Evolutionary conservation across 2,113 vertebrate species (phyloP), one percentile per base, ranked within the genome.

Genomic region (Gopherus evgoodei): DNA sequence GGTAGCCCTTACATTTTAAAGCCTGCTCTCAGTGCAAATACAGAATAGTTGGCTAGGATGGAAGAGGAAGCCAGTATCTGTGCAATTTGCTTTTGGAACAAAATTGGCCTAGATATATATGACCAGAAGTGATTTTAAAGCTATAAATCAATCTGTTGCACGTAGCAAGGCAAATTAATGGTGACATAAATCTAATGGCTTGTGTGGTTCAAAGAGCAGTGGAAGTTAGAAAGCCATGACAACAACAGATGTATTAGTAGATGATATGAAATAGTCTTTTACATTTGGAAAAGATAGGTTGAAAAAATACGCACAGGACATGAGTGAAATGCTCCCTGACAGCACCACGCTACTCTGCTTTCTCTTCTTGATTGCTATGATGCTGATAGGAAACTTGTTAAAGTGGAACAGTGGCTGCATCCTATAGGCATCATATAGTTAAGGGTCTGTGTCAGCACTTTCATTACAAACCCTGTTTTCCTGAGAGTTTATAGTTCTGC

Each of bases 351-450:
- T 88, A 91, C 89, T 96, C 89, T 80, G 35, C 19, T 95, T 97
- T 97, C 92, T 91, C n/a, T 88, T 96, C 94, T 97, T 97, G 65
- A 90, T 96, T 94, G 78, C 52, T 91, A 35, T 69, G 89, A 86
- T 93, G 79, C 59, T 90, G 76, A 31, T 49, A 86, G 59, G 54
- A 92, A 54, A 84, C 88, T 83, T 88, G 81, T 91, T 89, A 90
- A 81, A 83, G 44, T 38, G 83, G 85, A 95, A 62, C 44, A 94
- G 75, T 53, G 93, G 59, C n/a, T 84, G 72, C 53, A 90, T 95
- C 93, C 94, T 92, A 38, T 95, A 95, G 27, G 62, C 72, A 31
- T 89, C 21, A 85, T 95, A 95, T 69, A 94, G 89, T 91, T 93
- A 93, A 93, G 83, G 79, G 76, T 93, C 82, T 89, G 75, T 93